Conservation (phyloP, 2,888 invertebrate genomes). For the Drosophila kuntzei region DNA sequence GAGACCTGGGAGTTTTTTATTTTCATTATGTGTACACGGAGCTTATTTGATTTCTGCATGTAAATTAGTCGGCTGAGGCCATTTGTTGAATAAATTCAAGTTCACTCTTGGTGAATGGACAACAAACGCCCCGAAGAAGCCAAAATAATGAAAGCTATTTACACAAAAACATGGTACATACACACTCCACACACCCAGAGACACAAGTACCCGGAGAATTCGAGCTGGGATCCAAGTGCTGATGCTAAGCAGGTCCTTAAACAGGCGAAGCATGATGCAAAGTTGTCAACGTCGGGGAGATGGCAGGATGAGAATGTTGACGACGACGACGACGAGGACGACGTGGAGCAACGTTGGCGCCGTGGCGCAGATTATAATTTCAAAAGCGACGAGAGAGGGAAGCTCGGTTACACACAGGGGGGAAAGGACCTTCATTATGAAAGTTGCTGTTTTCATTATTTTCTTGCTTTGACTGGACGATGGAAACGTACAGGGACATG, state of each 20-base stretch:
- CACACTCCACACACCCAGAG: constrained; percentile 11
- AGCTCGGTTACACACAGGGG: constrained; percentile 27
- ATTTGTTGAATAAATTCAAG: constrained; percentile 72
- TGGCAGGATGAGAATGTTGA: constrained; percentile 45
- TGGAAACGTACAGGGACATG: not conserved
- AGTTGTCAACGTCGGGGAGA: constrained; percentile 43
- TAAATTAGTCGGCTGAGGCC: constrained; percentile 74
- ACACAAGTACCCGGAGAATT: constrained; percentile 25
- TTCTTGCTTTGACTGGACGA: constrained; percentile 61
- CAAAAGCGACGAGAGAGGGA: constrained; percentile 69
- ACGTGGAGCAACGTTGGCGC: constrained; percentile 38
- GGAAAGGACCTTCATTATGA: constrained; percentile 79
- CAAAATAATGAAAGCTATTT: constrained; percentile 58
- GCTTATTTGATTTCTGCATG: constrained; percentile 78
- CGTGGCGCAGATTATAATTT: constrained; percentile 83
- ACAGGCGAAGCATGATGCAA: constrained; percentile 56
- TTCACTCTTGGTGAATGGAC: constrained; percentile 10
- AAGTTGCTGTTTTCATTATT: constrained; percentile 83
- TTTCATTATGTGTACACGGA: constrained; percentile 70
- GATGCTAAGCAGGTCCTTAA: constrained; percentile 71
- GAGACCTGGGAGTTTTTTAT: constrained; percentile 9
- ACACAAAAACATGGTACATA: constrained; percentile 54
- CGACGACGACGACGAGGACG: constrained; percentile 29
- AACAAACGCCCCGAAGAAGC: constrained; percentile 46
- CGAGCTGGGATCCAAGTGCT: constrained; percentile 46